A percentile compares a stretch with the other conserved stretches of the same genome.
Evolutionary conservation across 2,797 vertebrate species (phyloP).

Genomic region (Malacoctenus gilli): DNA sequence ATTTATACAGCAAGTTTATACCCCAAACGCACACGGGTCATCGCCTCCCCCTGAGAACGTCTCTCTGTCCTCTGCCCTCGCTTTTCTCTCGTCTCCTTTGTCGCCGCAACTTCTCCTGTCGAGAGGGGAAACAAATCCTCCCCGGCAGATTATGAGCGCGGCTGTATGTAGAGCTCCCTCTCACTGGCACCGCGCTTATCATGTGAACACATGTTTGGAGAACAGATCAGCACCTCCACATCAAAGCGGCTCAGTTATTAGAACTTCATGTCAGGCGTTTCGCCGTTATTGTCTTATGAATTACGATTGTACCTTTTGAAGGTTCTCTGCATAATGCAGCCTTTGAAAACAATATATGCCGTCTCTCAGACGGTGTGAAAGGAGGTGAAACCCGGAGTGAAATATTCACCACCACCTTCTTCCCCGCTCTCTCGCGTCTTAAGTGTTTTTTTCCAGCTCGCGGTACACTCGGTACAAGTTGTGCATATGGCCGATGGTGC

Average conservation of each 20-base stretch:
- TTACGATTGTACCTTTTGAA: constrained; percentile 1
- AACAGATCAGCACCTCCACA: constrained; percentile 16
- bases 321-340: constrained; percentile 21
- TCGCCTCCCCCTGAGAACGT: not conserved
- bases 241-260: constrained; percentile 33
- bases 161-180: constrained; percentile 18
- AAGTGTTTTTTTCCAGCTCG: constrained; percentile 26
- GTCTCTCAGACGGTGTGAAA: not conserved
- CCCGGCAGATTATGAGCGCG: constrained; percentile 4
- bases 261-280: constrained; percentile 21
- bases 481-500: constrained; percentile 8
- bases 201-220: constrained; percentile 34
- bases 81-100: not conserved
- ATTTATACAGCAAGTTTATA: no score
- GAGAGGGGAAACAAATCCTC: not conserved
- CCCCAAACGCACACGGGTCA: not conserved
- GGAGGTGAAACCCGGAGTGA: constrained; percentile 10
- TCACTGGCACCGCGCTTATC: constrained; percentile 38
- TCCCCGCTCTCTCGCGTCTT: not conserved
- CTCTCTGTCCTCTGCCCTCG: not conserved
- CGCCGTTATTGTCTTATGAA: constrained; percentile 20
- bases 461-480: constrained; percentile 18
- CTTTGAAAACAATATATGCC: constrained; percentile 12
- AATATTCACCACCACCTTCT: constrained; percentile 21
- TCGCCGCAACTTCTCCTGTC: not conserved